Base-by-base conservation (phyloP, 2,888 invertebrate species). In the Papilio protenor region DNA sequence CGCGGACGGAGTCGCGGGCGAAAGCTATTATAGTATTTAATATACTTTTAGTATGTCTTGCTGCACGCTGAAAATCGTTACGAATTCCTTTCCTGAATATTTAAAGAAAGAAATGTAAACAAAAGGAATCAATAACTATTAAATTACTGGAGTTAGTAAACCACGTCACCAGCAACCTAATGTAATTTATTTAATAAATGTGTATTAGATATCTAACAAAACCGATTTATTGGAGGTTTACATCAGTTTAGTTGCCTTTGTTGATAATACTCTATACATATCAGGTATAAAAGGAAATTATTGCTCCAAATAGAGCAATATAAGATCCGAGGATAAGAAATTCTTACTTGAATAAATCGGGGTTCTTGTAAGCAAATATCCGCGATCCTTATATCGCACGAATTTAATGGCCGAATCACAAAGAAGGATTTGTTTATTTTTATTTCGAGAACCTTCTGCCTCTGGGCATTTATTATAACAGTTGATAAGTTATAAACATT, bases 391-490 rank as follows among this genome's bases (percentile, higher is more conserved):
- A 70, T 40, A 73, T 70, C 77, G n/a, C 27, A 73, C 14, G 55
- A 73, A 45, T 73, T 72, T 70, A 74, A 70, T 61, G 27, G 71
- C 49, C 47, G 40, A 47, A 23, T 71, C 71, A 71, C 23, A 27
- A 71, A 23, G 47, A 33, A 45, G 57, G 45, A 10, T 18, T 57
- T 59, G 75, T 75, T 75, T 75, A 75, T 75, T 72, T 64, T 66
- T n/a, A 47, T 64, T 78, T 55, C 75, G 75, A 64, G 55, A 75
- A 64, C 52, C 27, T 75, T 75, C 55, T 72, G 78, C 72, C 75
- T 64, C 4, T 47, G 72, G 21, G 52, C 64, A 55, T 72, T 77
- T 69, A 70, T 74, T 74, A 21, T 72, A 49, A 61, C 18, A 55
- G 45, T 69, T 66, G 18, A 57, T 57, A 21, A 8, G 12, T 70